These are phyloP conservation scores for Mesorhabditis belari DNA, from an alignment of 2,888 invertebrate genomes.

Conservation along the genomic window DNA sequence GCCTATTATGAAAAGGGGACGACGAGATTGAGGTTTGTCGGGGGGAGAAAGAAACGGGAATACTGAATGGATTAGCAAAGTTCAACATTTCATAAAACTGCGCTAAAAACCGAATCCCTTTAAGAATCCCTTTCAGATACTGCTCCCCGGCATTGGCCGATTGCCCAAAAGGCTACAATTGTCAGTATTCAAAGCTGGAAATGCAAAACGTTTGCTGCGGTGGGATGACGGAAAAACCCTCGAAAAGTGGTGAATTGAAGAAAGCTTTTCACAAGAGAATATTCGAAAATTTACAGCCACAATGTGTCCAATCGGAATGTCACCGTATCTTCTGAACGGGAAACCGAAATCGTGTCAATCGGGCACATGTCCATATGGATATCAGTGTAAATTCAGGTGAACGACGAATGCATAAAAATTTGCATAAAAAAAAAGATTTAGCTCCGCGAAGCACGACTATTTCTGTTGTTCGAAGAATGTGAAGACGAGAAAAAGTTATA, in stretches of 20 bases:
- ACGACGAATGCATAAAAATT: background rate
- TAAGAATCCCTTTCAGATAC: background rate
- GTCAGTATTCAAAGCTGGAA: constrained; percentile 15
- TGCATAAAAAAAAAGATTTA: background rate
- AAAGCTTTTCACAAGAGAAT: background rate
- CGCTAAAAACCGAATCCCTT: too few species aligned
- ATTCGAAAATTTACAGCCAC: background rate
- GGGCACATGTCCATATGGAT: constrained; percentile 30
- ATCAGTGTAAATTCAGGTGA: constrained; percentile 25
- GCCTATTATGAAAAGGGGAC: constrained; percentile 13
- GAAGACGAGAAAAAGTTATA: background rate
- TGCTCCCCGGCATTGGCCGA: constrained; percentile 2
- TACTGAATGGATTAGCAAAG: background rate
- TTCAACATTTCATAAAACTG: background rate
- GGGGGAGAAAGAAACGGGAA: background rate
- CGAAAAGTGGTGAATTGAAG: background rate
- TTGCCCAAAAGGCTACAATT: constrained; percentile 21
- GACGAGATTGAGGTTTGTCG: constrained; percentile 2
- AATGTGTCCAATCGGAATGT: constrained; percentile 26
- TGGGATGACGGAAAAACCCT: background rate
- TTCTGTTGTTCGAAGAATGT: constrained; percentile 28
- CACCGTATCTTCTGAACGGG: constrained; percentile 26
- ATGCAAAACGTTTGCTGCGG: constrained; percentile 29
- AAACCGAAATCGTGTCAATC: constrained; percentile 25
- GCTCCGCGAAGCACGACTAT: constrained; percentile 19